These are phyloP conservation scores for Bombycilla garrulus DNA, from an alignment of 2,113 vertebrate genomes.

Conservation along the genomic window DNA sequence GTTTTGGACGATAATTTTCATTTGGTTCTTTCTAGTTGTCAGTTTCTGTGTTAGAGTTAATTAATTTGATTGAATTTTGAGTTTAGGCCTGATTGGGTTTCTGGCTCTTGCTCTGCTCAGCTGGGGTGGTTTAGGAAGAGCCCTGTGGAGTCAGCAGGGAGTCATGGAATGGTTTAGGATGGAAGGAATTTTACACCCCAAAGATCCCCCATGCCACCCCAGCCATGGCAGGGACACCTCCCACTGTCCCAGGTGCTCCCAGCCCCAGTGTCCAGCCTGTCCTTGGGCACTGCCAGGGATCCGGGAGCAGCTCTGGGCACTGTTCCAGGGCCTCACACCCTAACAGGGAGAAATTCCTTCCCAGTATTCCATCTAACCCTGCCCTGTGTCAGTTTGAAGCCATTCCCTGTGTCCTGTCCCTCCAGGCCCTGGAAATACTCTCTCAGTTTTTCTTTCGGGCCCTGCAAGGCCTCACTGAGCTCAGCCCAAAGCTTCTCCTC, in stretches of 20 bases:
- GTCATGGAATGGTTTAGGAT: background rate
- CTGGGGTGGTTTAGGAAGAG: background rate
- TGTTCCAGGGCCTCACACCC: background rate
- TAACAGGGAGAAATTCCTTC: rapidly evolving
- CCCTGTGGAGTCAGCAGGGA: rapidly evolving
- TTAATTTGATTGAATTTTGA: background rate
- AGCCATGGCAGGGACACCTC: background rate
- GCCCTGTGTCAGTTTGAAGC: rapidly evolving
- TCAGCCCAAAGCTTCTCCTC: background rate
- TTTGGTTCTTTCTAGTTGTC: background rate
- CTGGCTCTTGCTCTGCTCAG: background rate
- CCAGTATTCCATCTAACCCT: rapidly evolving
- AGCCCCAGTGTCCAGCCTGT: rapidly evolving
- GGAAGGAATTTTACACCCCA: rapidly evolving
- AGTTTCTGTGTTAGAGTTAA: background rate
- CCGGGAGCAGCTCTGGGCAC: background rate
- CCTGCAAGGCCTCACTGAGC: rapidly evolving
- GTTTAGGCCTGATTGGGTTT: background rate
- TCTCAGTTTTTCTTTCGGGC: background rate
- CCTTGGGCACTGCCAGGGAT: background rate
- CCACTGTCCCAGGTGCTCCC: background rate
- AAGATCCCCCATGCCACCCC: background rate
- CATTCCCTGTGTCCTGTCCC: background rate
- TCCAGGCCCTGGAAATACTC: rapidly evolving
- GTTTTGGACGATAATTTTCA: background rate